These are phyloP conservation scores for Bombus confusus DNA, from an alignment of 1,140 invertebrate species.

Conservation along the genomic window DNA sequence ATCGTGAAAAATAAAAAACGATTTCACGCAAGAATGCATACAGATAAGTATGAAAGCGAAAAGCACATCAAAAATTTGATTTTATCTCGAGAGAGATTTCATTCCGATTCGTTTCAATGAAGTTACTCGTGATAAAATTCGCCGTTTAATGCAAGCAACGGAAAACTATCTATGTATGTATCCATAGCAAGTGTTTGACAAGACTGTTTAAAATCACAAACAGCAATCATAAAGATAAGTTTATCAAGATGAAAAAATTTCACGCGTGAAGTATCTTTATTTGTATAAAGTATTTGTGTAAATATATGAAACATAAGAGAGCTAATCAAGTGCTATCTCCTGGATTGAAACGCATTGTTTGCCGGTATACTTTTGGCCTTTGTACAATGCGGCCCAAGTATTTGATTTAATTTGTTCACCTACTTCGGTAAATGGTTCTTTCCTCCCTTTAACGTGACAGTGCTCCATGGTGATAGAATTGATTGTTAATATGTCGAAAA, in stretches of 20 bases:
- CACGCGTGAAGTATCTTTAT: background rate
- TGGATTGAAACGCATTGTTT: conserved; percentile 4
- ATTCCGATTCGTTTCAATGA: background rate
- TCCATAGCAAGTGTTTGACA: background rate
- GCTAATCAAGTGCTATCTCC: background rate
- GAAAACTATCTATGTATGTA: background rate
- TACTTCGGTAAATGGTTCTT: background rate
- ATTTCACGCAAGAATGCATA: background rate
- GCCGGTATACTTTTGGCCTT: background rate
- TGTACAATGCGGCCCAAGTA: background rate
- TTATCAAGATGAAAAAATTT: background rate
- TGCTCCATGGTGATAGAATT: background rate
- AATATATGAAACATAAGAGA: background rate
- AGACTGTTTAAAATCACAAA: background rate
- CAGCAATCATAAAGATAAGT: background rate
- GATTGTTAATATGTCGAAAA: background rate
- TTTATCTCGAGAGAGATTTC: background rate
- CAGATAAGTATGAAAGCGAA: background rate
- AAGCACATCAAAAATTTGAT: background rate
- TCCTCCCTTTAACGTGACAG: background rate
- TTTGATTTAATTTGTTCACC: conserved; percentile 21
- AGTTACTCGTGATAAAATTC: background rate
- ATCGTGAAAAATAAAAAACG: background rate
- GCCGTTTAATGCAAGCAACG: no score
- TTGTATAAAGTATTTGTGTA: background rate